A percentile compares a stretch with the other conserved stretches of the same genome.
phyloP scores from a whole-genome alignment of 2,797 vertebrate genomes.

The Ceyx erithaca region DNA sequence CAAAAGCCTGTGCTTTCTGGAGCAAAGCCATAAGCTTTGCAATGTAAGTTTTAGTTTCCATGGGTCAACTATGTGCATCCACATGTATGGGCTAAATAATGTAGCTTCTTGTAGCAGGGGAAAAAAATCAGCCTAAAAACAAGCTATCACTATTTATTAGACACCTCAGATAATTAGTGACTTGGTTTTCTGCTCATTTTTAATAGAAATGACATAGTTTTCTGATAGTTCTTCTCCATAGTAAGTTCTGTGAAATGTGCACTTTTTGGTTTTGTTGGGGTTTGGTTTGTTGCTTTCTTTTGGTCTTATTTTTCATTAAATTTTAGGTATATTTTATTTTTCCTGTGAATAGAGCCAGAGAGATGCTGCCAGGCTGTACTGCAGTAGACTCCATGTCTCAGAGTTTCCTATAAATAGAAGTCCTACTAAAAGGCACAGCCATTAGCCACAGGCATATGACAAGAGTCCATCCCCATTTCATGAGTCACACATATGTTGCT shows the following conservation, averaged over 20 bases:
- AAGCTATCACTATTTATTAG: neutral
- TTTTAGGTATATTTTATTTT: neutral
- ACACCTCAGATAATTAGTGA: neutral
- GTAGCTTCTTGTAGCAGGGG: neutral
- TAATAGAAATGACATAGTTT: neutral
- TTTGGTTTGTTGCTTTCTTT: accelerated
- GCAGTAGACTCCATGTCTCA: neutral
- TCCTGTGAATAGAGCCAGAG: neutral
- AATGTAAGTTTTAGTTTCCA: neutral
- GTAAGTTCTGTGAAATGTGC: neutral
- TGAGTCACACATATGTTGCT: neutral
- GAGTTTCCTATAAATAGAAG: neutral
- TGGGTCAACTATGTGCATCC: neutral
- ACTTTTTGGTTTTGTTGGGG: no score
- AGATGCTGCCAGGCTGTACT: neutral
- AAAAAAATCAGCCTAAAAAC: neutral
- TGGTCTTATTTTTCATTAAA: accelerated
- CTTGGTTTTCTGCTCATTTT: neutral
- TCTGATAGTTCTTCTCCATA: neutral
- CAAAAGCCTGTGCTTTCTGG: neutral
- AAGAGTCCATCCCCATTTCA: neutral
- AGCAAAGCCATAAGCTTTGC: neutral
- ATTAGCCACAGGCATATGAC: neutral
- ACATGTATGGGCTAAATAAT: neutral
- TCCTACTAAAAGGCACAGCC: neutral